A percentile compares a stretch with the other conserved stretches of the same genome.
Conservation (phyloP, 2,888 invertebrate species). For the Orthosia gothica region DNA sequence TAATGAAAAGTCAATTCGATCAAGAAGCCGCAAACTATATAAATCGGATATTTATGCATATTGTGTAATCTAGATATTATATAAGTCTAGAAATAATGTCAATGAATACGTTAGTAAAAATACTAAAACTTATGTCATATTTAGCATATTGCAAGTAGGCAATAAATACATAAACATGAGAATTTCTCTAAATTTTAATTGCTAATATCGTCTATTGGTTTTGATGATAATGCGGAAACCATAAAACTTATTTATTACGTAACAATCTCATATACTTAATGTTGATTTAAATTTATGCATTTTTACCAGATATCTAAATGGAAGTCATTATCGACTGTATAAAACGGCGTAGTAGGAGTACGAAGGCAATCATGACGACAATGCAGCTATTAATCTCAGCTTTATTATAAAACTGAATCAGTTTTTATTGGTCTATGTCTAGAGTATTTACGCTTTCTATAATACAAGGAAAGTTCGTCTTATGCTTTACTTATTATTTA, state of each 20-base stretch:
- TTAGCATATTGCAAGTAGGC: conserved; percentile 26
- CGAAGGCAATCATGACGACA: conserved; percentile 51
- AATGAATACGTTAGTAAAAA: not conserved
- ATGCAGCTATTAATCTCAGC: conserved; percentile 54
- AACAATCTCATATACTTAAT: conserved; percentile 41
- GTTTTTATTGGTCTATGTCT: conserved; percentile 56
- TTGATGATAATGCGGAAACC: conserved; percentile 62
- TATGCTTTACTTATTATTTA: not conserved
- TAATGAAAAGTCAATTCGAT: not conserved
- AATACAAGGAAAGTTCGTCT: conserved; percentile 49
- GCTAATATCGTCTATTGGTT: conserved; percentile 62
- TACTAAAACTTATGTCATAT: conserved; percentile 32
- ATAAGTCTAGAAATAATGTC: conserved; percentile 4
- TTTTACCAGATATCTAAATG: conserved; percentile 53
- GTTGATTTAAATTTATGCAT: conserved; percentile 37
- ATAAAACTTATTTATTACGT: conserved; percentile 55
- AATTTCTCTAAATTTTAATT: conserved; percentile 71
- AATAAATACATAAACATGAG: conserved; percentile 44
- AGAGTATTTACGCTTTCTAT: conserved; percentile 62
- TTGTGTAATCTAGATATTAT: conserved; percentile 23
- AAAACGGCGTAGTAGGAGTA: conserved; percentile 39
- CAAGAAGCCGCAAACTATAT: not conserved
- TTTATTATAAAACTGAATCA: conserved; percentile 52
- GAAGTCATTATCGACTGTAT: conserved; percentile 41
- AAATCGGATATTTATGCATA: not conserved